Base-by-base conservation (phyloP, 2,888 invertebrate genomes). In the Philaethria dido region DNA sequence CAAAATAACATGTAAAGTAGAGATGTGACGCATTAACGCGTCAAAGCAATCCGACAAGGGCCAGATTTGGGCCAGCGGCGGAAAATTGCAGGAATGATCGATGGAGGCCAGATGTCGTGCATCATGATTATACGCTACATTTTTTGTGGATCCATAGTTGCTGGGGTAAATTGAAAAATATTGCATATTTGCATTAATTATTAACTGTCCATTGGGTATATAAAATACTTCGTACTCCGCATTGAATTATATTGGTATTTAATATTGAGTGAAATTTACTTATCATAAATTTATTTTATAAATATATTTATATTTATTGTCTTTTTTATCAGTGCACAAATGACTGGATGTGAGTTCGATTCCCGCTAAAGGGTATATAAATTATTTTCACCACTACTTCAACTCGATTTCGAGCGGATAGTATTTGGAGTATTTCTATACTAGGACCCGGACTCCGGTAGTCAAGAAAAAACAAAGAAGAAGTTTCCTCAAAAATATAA, bases 11-110 rank as follows among this genome's bases (percentile, higher is more conserved):
- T 73, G 62, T 64, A 67, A 64, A 60, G 75, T 75, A 74, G 63
- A 72, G 71, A 69, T 64, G 69, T 80, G 85, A 85, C 83, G 82
- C 83, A 84, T 86, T 86, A 86, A 80, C 81, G 77, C 80, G 73
- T 75, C 73, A 72, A 78, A 81, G 78, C 85, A 82, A 85, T 82
- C 81, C 84, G 80, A 80, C 79, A 78, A 73, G 78, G 78, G 77
- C 71, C 78, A 81, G 85, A 81, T 86, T 84, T 81, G 78, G 80
- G 78, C 72, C 75, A 78, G 75, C 62, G 66, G 78, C 78, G 82
- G 82, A 79, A 86, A 83, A 85, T 84, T 82, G 82, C 83, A 78
- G 74, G 73, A 73, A 81, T 88, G 87, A 88, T 87, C 82, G 86
- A 89, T 87, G 81, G 79, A 73, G 74, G 77, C 78, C 85, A 84